Conservation (phyloP, 2,797 vertebrate species). For the Myotis pilosus region DNA sequence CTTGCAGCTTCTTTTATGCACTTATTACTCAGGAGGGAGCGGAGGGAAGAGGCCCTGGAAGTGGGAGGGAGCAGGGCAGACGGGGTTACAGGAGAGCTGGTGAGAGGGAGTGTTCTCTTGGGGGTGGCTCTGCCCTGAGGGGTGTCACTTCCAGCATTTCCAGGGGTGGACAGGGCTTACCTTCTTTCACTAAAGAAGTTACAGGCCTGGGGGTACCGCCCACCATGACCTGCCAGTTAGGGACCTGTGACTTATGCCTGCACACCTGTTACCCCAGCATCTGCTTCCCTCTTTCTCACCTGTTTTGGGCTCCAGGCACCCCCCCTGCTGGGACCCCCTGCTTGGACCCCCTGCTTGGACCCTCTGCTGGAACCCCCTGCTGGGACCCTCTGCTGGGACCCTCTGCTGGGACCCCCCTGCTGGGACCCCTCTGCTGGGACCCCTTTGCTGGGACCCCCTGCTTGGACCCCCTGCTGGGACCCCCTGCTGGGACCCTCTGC, state of each 20-base stretch:
- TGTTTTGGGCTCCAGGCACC: not conserved
- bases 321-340: too few relatives aligned
- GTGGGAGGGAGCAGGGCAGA: not conserved
- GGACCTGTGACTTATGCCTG: rapidly evolving
- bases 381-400: too few relatives aligned
- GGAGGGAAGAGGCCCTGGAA: rapidly evolving
- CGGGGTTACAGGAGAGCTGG: not conserved
- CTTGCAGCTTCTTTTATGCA: not conserved
- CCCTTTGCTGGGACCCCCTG: too few relatives aligned
- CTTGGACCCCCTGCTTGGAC: too few relatives aligned
- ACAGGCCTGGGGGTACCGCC: too few relatives aligned
- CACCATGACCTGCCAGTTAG: not conserved
- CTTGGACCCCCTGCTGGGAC: too few relatives aligned
- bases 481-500: too few relatives aligned
- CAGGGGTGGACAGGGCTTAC: not conserved
- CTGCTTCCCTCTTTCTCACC: not conserved
- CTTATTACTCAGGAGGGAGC: rapidly evolving
- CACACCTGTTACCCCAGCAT: not conserved
- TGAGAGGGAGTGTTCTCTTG: not conserved
- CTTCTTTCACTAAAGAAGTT: not conserved
- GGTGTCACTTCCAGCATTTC: not conserved
- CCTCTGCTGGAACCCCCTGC: too few relatives aligned
- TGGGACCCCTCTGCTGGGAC: too few relatives aligned
- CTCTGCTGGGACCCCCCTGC: too few relatives aligned
- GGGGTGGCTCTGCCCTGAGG: not conserved